Evolutionary conservation across 2,888 invertebrate genomes (phyloP).

Genomic region (Lypha dubia): DNA sequence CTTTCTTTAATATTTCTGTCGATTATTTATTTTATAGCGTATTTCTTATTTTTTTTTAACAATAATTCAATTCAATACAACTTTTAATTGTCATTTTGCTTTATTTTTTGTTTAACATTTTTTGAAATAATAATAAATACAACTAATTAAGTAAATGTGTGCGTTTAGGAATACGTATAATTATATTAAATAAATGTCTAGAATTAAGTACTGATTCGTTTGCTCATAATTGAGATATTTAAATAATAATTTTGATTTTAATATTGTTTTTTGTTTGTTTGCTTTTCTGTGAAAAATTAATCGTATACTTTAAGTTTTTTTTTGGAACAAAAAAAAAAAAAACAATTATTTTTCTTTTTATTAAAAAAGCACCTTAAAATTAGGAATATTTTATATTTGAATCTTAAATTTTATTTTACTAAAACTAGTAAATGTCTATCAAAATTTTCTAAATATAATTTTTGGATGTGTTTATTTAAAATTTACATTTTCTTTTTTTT

Average conservation of each 20-base stretch:
- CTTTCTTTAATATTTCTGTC: conserved; percentile 30
- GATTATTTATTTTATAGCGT: conserved; percentile 43
- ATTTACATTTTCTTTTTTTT: conserved; percentile 38
- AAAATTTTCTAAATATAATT: conserved; percentile 69
- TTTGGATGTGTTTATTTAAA: conserved; percentile 64
- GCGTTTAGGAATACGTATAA: conserved; percentile 34
- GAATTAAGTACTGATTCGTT: conserved; percentile 24
- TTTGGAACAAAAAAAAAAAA: too few species aligned
- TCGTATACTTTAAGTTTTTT: conserved; percentile 61
- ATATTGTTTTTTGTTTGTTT: conserved; percentile 24
- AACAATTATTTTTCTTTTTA: conserved; percentile 28
- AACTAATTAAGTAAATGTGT: conserved; percentile 55
- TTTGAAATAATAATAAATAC: conserved; percentile 66
- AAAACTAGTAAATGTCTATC: conserved; percentile 36
- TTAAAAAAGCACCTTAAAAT: conserved; percentile 64
- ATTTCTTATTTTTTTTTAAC: conserved; percentile 21
- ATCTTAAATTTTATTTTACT: conserved; percentile 23
- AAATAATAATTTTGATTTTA: conserved; percentile 54
- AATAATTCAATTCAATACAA: conserved; percentile 20
- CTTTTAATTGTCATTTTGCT: conserved; percentile 34
- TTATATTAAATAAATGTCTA: conserved; percentile 37
- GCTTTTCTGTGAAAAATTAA: not conserved
- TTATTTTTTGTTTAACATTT: conserved; percentile 51
- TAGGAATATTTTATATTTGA: conserved; percentile 45
- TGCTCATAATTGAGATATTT: conserved; percentile 30